Percentiles rank a stretch among this genome's conserved stretches.
Evolutionary conservation across 2,113 vertebrate genomes (phyloP).

Genomic region (Malurus melanocephalus): DNA sequence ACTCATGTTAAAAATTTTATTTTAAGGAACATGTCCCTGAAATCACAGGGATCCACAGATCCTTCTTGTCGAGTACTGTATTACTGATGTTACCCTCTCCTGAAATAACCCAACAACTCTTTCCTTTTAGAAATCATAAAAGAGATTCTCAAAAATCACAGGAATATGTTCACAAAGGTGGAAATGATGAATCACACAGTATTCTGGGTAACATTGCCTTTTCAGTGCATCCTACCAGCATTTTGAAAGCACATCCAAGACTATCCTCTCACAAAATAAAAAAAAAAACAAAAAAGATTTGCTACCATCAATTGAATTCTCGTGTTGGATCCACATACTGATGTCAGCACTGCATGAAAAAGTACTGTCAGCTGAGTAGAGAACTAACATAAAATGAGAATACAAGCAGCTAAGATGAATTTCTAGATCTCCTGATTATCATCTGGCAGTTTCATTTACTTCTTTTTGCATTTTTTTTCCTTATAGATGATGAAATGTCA

Average conservation of each 20-base stretch:
- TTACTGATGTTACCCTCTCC: neutral
- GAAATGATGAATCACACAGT: neutral
- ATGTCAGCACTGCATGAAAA: neutral
- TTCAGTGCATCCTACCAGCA: neutral
- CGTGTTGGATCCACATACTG: neutral
- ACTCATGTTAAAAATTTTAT: neutral
- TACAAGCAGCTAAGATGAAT: neutral
- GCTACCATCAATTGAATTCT: neutral
- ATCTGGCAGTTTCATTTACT: neutral
- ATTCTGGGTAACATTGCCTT: neutral
- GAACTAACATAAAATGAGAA: neutral
- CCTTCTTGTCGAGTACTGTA: neutral
- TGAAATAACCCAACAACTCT: neutral
- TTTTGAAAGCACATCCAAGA: neutral
- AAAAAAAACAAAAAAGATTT: neutral
- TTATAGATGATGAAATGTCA: neutral
- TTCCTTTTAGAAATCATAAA: neutral
- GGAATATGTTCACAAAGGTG: neutral
- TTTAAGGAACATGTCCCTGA: neutral
- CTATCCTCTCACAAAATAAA: neutral
- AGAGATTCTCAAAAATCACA: neutral
- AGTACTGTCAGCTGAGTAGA: neutral
- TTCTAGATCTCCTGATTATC: neutral
- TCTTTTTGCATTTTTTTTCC: neutral
- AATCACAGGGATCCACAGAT: neutral